These are phyloP conservation scores for Epizoanthus stellaris DNA, from an alignment of 92 coral and sea anemone genomes.

Conservation along the genomic window DNA sequence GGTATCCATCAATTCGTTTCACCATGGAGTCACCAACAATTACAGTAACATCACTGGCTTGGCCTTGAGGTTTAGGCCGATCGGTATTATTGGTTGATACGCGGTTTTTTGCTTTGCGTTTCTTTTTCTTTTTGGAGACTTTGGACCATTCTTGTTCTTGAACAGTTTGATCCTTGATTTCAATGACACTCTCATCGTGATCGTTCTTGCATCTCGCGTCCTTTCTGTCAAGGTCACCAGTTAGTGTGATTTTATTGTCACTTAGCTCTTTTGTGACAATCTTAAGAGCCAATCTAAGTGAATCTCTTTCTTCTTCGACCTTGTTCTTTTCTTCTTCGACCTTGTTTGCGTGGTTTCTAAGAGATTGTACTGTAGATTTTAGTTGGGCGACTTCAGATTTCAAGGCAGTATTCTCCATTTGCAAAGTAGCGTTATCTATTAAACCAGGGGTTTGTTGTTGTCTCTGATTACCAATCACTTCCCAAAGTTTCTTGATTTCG, in stretches of 20 bases:
- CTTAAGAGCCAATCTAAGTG: conserved; percentile 36
- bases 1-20: too few relatives aligned
- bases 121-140: background rate
- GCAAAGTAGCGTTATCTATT: conserved; percentile 4
- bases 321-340: too few relatives aligned
- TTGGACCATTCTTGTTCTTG: conserved; percentile 15
- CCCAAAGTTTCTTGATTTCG: background rate
- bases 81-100: too few relatives aligned
- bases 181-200: too few relatives aligned
- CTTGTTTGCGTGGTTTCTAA: conserved; percentile 29
- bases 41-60: background rate
- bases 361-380: conserved; percentile 18
- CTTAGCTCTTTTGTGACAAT: background rate
- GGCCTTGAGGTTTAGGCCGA: background rate
- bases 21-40: too few relatives aligned
- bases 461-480: conserved; percentile 19
- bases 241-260: too few relatives aligned
- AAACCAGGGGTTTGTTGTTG: background rate
- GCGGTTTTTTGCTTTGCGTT: background rate
- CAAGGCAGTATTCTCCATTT: conserved; percentile 19
- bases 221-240: too few relatives aligned
- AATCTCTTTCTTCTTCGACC: conserved; percentile 32
- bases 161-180: conserved; percentile 5
- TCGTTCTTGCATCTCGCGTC: too few relatives aligned
- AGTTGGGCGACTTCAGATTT: conserved; percentile 9